Evolutionary conservation across 2,888 invertebrate genomes (phyloP).

Genomic region (Pachymerium ferrugineum): DNA sequence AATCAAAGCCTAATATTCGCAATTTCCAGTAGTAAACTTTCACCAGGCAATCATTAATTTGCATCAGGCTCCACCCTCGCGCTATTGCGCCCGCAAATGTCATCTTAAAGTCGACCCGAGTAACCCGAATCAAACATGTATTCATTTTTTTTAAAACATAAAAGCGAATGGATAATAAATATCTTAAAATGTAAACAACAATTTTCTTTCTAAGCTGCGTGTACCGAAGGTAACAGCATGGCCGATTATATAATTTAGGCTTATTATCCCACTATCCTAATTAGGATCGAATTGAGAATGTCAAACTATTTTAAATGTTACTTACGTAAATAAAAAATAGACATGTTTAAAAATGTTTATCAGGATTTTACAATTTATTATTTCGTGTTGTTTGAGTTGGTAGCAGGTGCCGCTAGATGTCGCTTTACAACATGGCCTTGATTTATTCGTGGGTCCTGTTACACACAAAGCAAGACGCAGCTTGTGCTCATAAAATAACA

Average conservation of each 20-base stretch:
- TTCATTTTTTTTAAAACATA: too few relatives aligned
- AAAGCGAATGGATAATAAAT: too few relatives aligned
- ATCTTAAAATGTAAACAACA: too few relatives aligned
- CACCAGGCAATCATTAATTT: constrained; percentile 27
- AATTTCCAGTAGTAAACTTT: constrained; percentile 17
- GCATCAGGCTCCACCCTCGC: constrained; percentile 18
- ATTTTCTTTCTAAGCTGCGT: too few relatives aligned
- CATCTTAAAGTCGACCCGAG: constrained; percentile 14
- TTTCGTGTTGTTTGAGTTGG: constrained; percentile 7
- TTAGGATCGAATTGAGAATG: too few relatives aligned
- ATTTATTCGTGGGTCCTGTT: constrained; percentile 22
- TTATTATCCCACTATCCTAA: too few relatives aligned
- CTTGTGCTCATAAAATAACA: constrained; percentile 27
- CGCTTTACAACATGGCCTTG: constrained; percentile 14
- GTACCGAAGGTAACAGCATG: too few relatives aligned
- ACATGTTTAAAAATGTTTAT: too few relatives aligned
- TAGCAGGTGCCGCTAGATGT: constrained; percentile 23
- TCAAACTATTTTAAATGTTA: too few relatives aligned
- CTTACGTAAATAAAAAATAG: too few relatives aligned
- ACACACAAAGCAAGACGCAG: constrained; percentile 23
- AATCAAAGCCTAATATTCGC: constrained; percentile 23
- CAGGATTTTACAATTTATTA: background rate
- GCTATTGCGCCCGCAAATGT: constrained; percentile 19
- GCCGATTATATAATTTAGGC: too few relatives aligned
- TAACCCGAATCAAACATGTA: too few relatives aligned